Base-by-base conservation (phyloP, 2,888 invertebrate species). In the Paralinhomoeus sp. region DNA sequence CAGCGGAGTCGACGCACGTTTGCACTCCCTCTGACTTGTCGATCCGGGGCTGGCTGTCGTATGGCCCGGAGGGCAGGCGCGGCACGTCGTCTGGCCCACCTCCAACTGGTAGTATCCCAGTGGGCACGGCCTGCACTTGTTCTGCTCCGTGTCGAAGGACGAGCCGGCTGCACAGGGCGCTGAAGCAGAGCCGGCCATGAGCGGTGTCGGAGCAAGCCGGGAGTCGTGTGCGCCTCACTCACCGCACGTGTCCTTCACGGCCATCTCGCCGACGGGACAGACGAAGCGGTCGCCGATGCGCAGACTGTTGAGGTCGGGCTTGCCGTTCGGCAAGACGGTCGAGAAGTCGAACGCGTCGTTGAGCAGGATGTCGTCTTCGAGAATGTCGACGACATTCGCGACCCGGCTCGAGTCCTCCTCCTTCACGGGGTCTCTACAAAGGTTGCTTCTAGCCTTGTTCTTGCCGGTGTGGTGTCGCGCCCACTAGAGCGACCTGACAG, bases 261-360 rank as follows among this genome's bases (percentile, higher is more conserved):
- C 82, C 24, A 91, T 89, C 69, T 87, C 82, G 43, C 89, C 89
- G 53, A 75, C 72, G 0, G 83, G 81, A 60, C 91, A 93, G 43
- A 83, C 80, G 58, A 84, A 87, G 62, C 84, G 83, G 0, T 85
- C 84, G 49, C 77, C 74, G n/a, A 91, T 68, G 23, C 73, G 67
- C 46, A 91, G 68, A 2, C 84, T 82, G 13, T 83, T 80, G 45
- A 87, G 81, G 66, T 89, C 87, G 0, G 87, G 84, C 0, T 83
- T 78, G 0, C 87, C 89, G 60, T 87, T 89, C 18, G 89, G 89
- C 35, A 59, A 49, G 31, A 57, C 53, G 43, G 48, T 20, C 45
- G 59, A 58, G 24, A 61, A 52, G 45, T 60, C 57, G 48, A 61
- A 54, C 9, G 53, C 51, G n/a, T 54, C 50, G 64, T 84, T 80